Conservation (phyloP, 1,140 invertebrate species). For the Globodera rostochiensis region DNA sequence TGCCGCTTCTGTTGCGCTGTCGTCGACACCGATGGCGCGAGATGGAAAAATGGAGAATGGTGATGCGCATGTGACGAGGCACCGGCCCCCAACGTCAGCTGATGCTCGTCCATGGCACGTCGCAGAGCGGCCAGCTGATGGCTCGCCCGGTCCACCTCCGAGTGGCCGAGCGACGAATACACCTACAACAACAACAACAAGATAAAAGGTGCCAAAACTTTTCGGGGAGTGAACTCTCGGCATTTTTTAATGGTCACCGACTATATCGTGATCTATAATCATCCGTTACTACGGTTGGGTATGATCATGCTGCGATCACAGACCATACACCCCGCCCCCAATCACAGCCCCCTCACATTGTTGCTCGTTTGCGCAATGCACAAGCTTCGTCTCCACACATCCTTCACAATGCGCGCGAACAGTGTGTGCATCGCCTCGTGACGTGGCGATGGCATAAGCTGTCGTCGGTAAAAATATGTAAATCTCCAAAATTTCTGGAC, state of each 20-base stretch:
- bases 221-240: neutral
- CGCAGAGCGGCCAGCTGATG: slow-evolving; percentile 11
- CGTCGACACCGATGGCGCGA: neutral
- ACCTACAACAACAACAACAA: slow-evolving; percentile 31
- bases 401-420: slow-evolving; percentile 54
- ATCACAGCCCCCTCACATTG: neutral
- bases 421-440: slow-evolving; percentile 83
- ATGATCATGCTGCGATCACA: too few species aligned
- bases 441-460: slow-evolving; percentile 77
- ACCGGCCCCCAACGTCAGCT: neutral
- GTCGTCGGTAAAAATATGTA: neutral
- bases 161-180: neutral
- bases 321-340: too few species aligned
- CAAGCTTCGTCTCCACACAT: slow-evolving; percentile 51
- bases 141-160: slow-evolving; percentile 28
- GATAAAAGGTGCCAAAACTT: neutral
- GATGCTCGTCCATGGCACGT: slow-evolving; percentile 25
- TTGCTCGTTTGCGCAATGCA: slow-evolving; percentile 29
- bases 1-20: slow-evolving; percentile 13
- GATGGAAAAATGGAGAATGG: neutral
- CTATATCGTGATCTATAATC: too few species aligned
- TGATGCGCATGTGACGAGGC: slow-evolving; percentile 4
- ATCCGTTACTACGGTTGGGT: too few species aligned
- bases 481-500: neutral
- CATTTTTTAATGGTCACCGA: too few species aligned